Evolutionary conservation across 2,113 vertebrate genomes (phyloP).

Genomic region (Chelonoidis abingdonii): DNA sequence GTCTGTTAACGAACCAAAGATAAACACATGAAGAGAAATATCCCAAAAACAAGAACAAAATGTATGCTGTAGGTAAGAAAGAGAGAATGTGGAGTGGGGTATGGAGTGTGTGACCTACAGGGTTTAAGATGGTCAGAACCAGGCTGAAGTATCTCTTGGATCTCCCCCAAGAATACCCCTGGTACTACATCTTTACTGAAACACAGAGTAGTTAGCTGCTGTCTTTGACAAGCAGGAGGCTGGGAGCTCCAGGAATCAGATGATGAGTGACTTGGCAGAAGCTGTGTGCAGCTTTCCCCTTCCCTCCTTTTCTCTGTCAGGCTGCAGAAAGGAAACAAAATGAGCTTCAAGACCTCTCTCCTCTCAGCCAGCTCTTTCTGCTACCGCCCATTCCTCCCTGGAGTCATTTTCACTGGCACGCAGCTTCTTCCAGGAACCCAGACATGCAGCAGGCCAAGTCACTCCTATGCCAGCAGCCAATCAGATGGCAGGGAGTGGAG

Average conservation of each 20-base stretch:
- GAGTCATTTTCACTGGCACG: constrained; percentile 59
- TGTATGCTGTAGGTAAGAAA: not conserved
- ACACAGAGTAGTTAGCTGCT: not conserved
- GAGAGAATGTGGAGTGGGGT: not conserved
- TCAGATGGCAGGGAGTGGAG: not conserved
- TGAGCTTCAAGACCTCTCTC: constrained; percentile 11
- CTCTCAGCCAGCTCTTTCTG: constrained; percentile 21
- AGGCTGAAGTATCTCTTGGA: not conserved
- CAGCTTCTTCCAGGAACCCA: constrained; percentile 71
- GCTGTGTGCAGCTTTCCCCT: not conserved
- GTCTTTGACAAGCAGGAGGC: not conserved
- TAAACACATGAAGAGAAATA: constrained; percentile 17
- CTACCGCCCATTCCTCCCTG: constrained; percentile 48
- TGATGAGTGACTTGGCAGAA: not conserved
- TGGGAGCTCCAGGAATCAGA: not conserved
- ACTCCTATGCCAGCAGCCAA: constrained; percentile 53
- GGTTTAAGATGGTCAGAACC: not conserved
- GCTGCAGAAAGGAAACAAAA: constrained; percentile 32
- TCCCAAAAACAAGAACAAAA: not conserved
- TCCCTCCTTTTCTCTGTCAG: not conserved
- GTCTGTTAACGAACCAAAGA: not conserved
- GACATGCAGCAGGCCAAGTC: constrained; percentile 45
- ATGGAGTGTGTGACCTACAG: not conserved
- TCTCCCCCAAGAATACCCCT: not conserved
- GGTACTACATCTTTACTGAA: not conserved